phyloP scores from a whole-genome alignment of 1,140 invertebrate genomes.

The Saccostrea glomerata region DNA sequence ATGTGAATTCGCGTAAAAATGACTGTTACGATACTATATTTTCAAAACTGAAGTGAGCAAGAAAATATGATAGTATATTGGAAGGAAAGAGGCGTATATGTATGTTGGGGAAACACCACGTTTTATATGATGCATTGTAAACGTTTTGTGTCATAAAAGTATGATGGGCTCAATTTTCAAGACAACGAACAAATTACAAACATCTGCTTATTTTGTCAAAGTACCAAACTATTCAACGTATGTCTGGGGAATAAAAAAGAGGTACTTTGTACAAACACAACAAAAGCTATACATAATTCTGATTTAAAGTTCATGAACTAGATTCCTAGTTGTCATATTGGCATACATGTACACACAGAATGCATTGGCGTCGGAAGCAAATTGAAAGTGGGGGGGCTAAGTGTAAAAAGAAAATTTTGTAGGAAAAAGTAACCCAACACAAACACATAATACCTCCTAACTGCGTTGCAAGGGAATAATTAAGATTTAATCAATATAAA shows the following conservation, averaged over 20 bases:
- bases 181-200: background rate
- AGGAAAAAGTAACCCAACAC: no score
- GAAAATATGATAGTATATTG: background rate
- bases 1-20: background rate
- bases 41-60: background rate
- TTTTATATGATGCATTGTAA: background rate
- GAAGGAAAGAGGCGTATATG: background rate
- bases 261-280: no score
- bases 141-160: background rate
- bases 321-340: background rate
- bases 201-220: background rate
- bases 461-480: no score
- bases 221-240: background rate
- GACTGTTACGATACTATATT: background rate
- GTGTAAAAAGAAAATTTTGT: no score
- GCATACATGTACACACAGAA: background rate
- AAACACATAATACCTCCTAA: no score
- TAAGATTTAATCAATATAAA: no score
- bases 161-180: background rate
- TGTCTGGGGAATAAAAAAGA: background rate
- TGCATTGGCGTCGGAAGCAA: no score
- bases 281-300: no score
- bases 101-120: background rate
- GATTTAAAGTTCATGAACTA: no score
- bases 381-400: no score